phyloP scores from a whole-genome alignment of 2,797 vertebrate species.

The Bradypus variegatus region DNA sequence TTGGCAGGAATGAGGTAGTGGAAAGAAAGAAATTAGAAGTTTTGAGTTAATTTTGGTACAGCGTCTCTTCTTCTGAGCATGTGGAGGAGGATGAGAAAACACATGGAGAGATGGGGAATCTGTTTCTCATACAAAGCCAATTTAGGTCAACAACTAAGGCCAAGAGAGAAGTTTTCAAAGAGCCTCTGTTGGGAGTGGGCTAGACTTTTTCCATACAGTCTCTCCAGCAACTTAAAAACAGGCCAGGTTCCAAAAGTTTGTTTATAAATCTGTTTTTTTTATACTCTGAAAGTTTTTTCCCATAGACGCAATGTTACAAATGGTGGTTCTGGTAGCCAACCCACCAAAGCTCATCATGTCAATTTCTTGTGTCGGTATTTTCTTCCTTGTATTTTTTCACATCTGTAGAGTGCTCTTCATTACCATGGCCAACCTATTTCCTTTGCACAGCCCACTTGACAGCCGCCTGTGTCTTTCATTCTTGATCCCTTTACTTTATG shows the following conservation, averaged over 20 bases:
- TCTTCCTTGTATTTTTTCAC: not conserved
- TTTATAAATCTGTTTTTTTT: constrained; percentile 39
- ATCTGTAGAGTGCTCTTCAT: not conserved
- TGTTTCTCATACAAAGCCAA: not conserved
- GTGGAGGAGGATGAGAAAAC: not conserved
- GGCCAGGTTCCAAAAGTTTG: constrained; percentile 22
- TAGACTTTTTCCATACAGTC: not conserved
- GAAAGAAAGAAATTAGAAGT: not conserved
- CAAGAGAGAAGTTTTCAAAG: constrained; percentile 12
- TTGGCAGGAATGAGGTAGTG: not conserved
- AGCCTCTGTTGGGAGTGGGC: not conserved
- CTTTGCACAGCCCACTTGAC: not conserved
- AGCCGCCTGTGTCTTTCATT: not conserved
- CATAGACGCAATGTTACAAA: constrained; percentile 29
- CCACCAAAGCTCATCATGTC: not conserved
- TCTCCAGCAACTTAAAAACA: not conserved
- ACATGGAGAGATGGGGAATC: not conserved
- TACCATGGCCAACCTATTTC: not conserved
- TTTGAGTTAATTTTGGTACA: not conserved
- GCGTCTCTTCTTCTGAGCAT: not conserved
- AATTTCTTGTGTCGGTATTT: not conserved
- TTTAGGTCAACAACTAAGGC: not conserved
- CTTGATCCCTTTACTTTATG: not conserved
- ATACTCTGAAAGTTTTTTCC: not conserved
- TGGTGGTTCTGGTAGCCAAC: not conserved